Conservation (phyloP, 2,888 invertebrate species). For the Odontocolon sp. region DNA sequence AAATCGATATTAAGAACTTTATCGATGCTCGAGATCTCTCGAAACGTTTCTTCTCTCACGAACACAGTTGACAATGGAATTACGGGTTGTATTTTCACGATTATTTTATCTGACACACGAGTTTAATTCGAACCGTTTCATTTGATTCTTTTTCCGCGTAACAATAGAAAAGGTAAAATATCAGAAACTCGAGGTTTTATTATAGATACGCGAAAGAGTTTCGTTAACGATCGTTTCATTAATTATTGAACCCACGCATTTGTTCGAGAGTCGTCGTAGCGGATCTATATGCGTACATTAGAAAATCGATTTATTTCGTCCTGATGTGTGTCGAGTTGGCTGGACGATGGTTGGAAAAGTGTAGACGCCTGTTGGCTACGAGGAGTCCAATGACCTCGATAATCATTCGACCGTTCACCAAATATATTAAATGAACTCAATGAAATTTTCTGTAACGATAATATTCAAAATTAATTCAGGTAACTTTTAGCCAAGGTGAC, state of each 20-base stretch:
- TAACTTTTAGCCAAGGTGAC: too few relatives aligned
- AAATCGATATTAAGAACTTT: slow-evolving; percentile 77
- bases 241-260: slow-evolving; percentile 49
- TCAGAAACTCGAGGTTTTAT: neutral
- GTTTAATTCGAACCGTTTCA: neutral
- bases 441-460: neutral
- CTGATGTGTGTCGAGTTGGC: slow-evolving; percentile 35
- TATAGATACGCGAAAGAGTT: neutral
- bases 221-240: slow-evolving; percentile 52
- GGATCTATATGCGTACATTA: slow-evolving; percentile 52
- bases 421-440: slow-evolving; percentile 10
- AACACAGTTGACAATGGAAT: slow-evolving; percentile 37
- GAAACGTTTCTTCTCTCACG: slow-evolving; percentile 24
- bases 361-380: slow-evolving; percentile 29
- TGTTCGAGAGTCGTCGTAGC: slow-evolving; percentile 1
- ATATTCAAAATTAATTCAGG: too few relatives aligned
- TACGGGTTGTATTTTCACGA: slow-evolving; percentile 20
- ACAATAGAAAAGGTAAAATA: neutral
- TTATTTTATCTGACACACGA: neutral
- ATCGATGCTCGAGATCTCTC: slow-evolving; percentile 72
- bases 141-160: slow-evolving; percentile 5
- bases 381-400: slow-evolving; percentile 59
- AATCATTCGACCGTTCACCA: slow-evolving; percentile 21
- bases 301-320: slow-evolving; percentile 62
- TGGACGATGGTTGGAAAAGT: slow-evolving; percentile 49